phyloP scores from a whole-genome alignment of 2,888 invertebrate genomes.

The Xanthia icteritia region DNA sequence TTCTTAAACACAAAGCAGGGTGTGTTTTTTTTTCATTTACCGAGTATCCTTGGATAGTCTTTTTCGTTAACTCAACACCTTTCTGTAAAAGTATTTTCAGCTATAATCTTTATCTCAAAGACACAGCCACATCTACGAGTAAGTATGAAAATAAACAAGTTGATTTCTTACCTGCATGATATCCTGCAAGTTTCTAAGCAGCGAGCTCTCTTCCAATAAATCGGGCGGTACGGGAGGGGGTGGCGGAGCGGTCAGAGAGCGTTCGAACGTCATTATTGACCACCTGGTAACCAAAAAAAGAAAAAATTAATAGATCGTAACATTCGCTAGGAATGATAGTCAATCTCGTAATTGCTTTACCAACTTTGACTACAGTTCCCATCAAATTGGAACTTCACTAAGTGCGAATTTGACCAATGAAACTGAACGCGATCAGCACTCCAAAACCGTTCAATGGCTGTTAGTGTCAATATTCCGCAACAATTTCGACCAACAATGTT shows the following conservation, averaged over 20 bases:
- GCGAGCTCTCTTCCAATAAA: conserved; percentile 90
- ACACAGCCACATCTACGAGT: not conserved
- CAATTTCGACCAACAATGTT: too few species aligned
- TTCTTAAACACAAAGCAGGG: not conserved
- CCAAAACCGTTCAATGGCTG: too few species aligned
- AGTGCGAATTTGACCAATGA: too few species aligned
- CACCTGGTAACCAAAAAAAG: conserved; percentile 89
- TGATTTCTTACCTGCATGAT: conserved; percentile 91
- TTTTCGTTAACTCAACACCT: not conserved
- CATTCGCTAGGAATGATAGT: not conserved
- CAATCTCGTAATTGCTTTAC: not conserved
- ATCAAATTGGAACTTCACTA: too few species aligned
- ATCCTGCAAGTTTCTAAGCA: conserved; percentile 95
- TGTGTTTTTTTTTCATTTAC: not conserved
- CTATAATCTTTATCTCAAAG: not conserved
- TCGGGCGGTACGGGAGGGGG: conserved; percentile 90
- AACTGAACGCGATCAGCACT: too few species aligned
- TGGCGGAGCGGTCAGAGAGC: conserved; percentile 92
- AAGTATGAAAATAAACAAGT: conserved; percentile 40
- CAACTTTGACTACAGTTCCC: too few species aligned
- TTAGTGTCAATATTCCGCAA: too few species aligned
- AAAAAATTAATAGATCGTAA: not conserved
- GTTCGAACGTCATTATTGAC: conserved; percentile 98
- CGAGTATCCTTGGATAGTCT: not conserved
- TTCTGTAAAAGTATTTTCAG: not conserved